Evolutionary conservation across 2,113 vertebrate genomes (phyloP).

Genomic region (Eulacestoma nigropectus): DNA sequence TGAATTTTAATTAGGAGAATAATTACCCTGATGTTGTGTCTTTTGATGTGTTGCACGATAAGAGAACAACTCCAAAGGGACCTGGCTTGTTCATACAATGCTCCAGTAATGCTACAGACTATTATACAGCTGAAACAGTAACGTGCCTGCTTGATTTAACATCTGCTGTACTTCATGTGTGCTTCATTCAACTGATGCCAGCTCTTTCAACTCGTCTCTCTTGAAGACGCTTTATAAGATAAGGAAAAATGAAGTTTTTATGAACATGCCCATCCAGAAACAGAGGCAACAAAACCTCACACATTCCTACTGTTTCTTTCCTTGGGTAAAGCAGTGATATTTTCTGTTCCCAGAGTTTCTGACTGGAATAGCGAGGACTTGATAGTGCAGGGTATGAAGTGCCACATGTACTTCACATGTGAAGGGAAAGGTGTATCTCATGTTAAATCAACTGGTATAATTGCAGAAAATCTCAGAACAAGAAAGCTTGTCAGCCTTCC

Average conservation of each 20-base stretch:
- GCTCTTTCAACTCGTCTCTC: not conserved
- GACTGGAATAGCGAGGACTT: not conserved
- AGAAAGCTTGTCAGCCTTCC: not conserved
- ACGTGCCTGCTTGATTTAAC: not conserved
- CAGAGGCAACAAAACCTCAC: not conserved
- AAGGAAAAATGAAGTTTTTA: not conserved
- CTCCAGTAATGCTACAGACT: not conserved
- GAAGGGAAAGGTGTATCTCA: not conserved
- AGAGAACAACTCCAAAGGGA: not conserved
- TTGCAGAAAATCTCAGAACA: not conserved
- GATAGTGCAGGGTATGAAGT: not conserved
- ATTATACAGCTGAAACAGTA: not conserved
- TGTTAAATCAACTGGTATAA: not conserved
- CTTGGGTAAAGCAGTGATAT: not conserved
- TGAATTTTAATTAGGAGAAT: not conserved
- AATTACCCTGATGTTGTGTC: not conserved
- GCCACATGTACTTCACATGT: not conserved
- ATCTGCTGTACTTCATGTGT: not conserved
- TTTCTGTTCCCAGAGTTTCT: not conserved
- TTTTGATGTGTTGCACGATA: conserved; percentile 3
- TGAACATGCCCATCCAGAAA: not conserved
- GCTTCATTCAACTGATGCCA: not conserved
- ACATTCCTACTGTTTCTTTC: not conserved
- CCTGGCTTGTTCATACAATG: not conserved
- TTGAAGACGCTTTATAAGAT: not conserved